phyloP scores from a whole-genome alignment of 2,797 vertebrate species.

The Characodon lateralis region DNA sequence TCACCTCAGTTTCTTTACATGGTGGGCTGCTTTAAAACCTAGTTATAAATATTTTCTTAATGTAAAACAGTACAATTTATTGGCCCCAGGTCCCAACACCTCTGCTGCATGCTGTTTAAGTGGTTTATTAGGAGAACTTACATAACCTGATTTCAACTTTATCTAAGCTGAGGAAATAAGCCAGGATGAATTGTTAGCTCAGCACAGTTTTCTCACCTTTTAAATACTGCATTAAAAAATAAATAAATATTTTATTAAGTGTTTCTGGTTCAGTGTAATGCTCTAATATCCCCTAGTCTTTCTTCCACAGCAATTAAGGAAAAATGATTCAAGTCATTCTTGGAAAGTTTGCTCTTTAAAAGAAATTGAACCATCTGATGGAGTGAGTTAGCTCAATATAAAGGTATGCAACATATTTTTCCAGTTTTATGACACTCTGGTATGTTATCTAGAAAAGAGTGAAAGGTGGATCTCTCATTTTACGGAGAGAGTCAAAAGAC shows the following conservation, averaged over 20 bases:
- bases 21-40: conserved; percentile 1
- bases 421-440: conserved; percentile 39
- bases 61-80: conserved; percentile 15
- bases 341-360: conserved; percentile 25
- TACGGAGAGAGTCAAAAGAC: conserved; percentile 56
- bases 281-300: conserved; percentile 35
- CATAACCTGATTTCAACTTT: conserved; percentile 34
- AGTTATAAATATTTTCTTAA: conserved; percentile 14
- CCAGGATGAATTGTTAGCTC: conserved; percentile 45
- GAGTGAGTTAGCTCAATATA: conserved; percentile 32
- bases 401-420: conserved; percentile 14
- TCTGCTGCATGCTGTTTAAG: conserved; percentile 33
- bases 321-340: conserved; percentile 40
- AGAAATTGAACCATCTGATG: conserved; percentile 23
- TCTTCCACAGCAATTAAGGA: conserved; percentile 10
- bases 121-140: conserved; percentile 28
- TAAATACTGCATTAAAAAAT: conserved; percentile 60
- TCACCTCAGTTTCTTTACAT: background rate
- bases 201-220: conserved; percentile 46
- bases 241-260: conserved; percentile 50
- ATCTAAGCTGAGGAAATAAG: conserved; percentile 48
- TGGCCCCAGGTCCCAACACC: conserved; percentile 18
- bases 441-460: conserved; percentile 33
- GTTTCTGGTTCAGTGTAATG: conserved; percentile 42
- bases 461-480: conserved; percentile 43